These are phyloP conservation scores for Alligator mississippiensis DNA, from an alignment of 2,113 vertebrate species.

Conservation along the genomic window DNA sequence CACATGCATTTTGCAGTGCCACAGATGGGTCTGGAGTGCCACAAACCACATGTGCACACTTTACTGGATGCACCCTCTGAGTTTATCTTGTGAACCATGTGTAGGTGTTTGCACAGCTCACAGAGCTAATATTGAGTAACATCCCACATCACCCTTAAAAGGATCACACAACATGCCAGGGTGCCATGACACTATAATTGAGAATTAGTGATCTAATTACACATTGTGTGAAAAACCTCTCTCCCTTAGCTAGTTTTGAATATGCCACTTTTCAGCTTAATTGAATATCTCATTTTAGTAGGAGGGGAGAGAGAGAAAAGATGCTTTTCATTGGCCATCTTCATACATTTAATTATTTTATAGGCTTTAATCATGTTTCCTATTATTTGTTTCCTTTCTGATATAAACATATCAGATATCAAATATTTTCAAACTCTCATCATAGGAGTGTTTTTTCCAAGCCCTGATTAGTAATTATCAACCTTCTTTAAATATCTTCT, in stretches of 20 bases:
- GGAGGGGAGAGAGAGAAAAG: background rate
- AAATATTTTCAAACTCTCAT: background rate
- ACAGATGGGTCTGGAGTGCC: too few relatives aligned
- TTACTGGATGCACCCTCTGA: too few relatives aligned
- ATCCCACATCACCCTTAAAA: too few relatives aligned
- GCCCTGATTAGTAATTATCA: background rate
- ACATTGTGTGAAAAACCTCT: background rate
- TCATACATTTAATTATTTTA: background rate
- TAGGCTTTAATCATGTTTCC: background rate
- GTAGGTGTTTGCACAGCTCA: too few relatives aligned
- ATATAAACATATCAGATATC: background rate
- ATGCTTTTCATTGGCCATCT: background rate
- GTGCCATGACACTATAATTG: too few relatives aligned
- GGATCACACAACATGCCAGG: too few relatives aligned
- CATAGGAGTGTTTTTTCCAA: background rate
- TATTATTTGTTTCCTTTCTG: background rate
- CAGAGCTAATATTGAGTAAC: too few relatives aligned
- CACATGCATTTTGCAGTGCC: too few relatives aligned
- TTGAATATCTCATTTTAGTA: fast-evolving
- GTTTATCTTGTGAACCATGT: too few relatives aligned
- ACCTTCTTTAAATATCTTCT: background rate
- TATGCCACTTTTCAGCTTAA: background rate
- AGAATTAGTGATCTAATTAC: background rate
- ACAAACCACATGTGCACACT: too few relatives aligned
- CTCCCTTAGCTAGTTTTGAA: background rate